A percentile compares a stretch with the other conserved stretches of the same genome.
Conservation (phyloP, 1,140 invertebrate species). For the Nasonia longicornis region DNA sequence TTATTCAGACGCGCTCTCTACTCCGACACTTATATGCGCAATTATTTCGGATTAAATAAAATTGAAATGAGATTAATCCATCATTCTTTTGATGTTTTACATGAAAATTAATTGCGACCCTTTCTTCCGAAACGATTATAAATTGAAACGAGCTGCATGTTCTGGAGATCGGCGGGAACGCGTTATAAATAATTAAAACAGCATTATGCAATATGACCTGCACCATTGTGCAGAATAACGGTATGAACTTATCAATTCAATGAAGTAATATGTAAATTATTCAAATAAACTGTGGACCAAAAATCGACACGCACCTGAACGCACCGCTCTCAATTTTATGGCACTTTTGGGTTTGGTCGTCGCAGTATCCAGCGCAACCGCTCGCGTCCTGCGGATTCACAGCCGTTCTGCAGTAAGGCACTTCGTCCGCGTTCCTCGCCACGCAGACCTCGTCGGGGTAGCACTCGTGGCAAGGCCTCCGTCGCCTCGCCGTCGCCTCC, state of each 20-base stretch:
- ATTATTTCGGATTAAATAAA: background rate
- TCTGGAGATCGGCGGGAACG: no score
- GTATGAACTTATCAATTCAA: no score
- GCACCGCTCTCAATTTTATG: constrained; percentile 74
- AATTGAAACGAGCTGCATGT: no score
- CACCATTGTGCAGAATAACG: no score
- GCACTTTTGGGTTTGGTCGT: constrained; percentile 78
- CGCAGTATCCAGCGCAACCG: constrained; percentile 81
- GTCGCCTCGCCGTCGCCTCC: background rate
- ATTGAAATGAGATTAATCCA: background rate
- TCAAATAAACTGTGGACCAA: no score
- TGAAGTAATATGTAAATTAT: no score
- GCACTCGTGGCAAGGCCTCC: constrained; percentile 66
- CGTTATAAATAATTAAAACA: no score
- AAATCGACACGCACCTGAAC: constrained; percentile 64
- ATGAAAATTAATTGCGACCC: no score
- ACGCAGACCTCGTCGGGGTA: constrained; percentile 75
- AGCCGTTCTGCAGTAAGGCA: constrained; percentile 73
- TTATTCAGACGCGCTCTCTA: background rate
- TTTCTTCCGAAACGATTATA: no score
- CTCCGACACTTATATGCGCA: background rate
- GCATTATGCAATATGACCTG: no score
- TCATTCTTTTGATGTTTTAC: background rate
- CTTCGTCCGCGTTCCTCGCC: constrained; percentile 72
- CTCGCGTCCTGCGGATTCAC: constrained; percentile 76